phyloP scores from a whole-genome alignment of 2,113 vertebrate genomes.

The Oostethus manadensis region DNA sequence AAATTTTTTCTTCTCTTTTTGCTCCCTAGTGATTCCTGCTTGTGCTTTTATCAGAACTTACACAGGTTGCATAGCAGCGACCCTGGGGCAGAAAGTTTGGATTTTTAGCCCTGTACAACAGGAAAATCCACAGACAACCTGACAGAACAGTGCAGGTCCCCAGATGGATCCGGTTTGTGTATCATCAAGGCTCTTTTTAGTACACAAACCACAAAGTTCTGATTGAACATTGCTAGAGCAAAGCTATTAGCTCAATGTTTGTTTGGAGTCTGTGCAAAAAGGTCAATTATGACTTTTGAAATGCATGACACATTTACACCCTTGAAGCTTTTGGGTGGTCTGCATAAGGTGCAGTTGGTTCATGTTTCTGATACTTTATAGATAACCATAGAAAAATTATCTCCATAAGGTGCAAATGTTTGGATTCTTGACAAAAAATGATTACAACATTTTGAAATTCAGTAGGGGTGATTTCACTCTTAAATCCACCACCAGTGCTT shows the following conservation, averaged over 20 bases:
- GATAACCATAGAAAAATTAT: too few species aligned
- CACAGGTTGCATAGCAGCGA: slow-evolving; percentile 3
- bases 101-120: too few species aligned
- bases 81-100: slow-evolving; percentile 1
- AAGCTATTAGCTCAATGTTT: background rate
- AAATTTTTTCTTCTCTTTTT: background rate
- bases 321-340: background rate
- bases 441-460: too few species aligned
- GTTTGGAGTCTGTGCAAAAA: background rate
- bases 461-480: background rate
- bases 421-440: too few species aligned
- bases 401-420: too few species aligned
- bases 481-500: slow-evolving; percentile 14
- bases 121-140: slow-evolving; percentile 8
- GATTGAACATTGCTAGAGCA: too few species aligned
- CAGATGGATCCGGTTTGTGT: slow-evolving; percentile 39
- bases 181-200: background rate
- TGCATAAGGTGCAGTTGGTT: too few species aligned
- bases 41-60: slow-evolving; percentile 3
- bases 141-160: slow-evolving; percentile 9
- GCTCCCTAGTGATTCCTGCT: background rate
- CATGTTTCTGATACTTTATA: too few species aligned
- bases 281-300: slow-evolving; percentile 14
- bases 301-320: background rate
- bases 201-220: background rate